These are phyloP conservation scores for Campoplex nolae DNA, from an alignment of 2,888 invertebrate species.

Conservation along the genomic window DNA sequence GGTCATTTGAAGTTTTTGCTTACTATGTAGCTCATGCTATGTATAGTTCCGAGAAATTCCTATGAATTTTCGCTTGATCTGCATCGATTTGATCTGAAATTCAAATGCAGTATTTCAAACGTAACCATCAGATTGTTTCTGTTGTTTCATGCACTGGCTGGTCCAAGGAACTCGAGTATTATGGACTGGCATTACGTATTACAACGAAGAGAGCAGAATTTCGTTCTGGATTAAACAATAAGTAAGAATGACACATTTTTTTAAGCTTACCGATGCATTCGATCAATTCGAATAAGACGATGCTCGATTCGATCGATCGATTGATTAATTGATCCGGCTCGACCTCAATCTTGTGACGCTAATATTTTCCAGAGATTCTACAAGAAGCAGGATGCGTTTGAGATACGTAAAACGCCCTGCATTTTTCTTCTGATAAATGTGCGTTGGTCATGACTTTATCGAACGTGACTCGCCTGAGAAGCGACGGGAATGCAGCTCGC, in stretches of 20 bases:
- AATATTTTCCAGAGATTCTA: not conserved
- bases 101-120: not conserved
- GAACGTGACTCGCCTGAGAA: constrained; percentile 51
- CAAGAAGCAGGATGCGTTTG: constrained; percentile 14
- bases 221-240: not conserved
- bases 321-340: not conserved
- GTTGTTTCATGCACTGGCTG: not conserved
- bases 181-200: not conserved
- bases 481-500: not conserved
- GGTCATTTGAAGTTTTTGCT: not conserved
- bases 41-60: not conserved
- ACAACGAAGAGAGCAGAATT: not conserved
- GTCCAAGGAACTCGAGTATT: not conserved
- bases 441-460: constrained; percentile 22
- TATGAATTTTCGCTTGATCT: not conserved
- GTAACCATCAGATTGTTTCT: not conserved
- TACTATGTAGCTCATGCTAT: not conserved
- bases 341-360: constrained; percentile 14
- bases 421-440: constrained; percentile 1
- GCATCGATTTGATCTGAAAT: not conserved
- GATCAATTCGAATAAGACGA: not conserved
- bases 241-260: not conserved
- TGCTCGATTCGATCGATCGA: not conserved
- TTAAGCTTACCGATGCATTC: not conserved
- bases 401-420: not conserved